These are phyloP conservation scores for Triops longicaudatus DNA, from an alignment of 1,140 invertebrate species.

Conservation along the genomic window DNA sequence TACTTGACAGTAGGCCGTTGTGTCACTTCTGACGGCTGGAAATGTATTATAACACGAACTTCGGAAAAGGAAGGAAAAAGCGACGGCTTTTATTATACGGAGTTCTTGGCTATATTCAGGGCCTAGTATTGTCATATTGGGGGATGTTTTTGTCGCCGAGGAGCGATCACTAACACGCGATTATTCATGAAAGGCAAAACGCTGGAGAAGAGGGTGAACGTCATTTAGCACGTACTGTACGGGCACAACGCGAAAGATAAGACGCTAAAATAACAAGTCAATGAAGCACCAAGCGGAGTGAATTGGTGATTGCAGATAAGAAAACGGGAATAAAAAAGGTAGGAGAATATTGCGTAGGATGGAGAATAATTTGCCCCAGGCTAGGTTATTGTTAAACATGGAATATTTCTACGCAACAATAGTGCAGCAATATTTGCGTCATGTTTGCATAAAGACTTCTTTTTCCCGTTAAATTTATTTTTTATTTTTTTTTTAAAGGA, in stretches of 20 bases:
- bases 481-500: no score
- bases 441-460: no score
- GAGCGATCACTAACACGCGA: not conserved
- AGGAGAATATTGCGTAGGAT: not conserved
- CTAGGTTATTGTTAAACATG: no score
- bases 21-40: not conserved
- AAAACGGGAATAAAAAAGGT: not conserved
- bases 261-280: slow-evolving; percentile 2
- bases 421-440: no score
- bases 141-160: not conserved
- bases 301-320: not conserved
- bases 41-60: not conserved
- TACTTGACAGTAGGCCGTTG: not conserved
- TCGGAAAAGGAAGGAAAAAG: not conserved
- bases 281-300: not conserved
- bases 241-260: not conserved
- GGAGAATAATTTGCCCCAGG: not conserved
- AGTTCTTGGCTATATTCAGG: not conserved
- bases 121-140: not conserved
- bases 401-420: no score
- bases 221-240: not conserved
- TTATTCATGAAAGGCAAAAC: not conserved
- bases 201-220: not conserved
- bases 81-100: not conserved
- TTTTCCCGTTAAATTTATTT: no score